A percentile compares a stretch with the other conserved stretches of the same genome.
Conservation (phyloP, 2,888 invertebrate genomes). For the Drosophila mimetica region DNA sequence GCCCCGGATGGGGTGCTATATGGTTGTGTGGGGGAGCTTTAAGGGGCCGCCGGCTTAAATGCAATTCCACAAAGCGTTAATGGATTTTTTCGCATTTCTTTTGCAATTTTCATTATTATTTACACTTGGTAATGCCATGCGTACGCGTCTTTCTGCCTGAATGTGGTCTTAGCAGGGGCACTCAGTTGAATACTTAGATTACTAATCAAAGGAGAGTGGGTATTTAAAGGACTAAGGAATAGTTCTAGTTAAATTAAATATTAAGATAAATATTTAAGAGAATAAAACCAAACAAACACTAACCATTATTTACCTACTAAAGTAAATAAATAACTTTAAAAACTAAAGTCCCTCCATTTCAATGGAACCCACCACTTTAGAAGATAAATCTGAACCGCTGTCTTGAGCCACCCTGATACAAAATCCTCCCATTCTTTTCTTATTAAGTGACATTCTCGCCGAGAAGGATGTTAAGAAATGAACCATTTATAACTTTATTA, state of each 20-base stretch:
- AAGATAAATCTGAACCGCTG: neutral
- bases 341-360: too few species aligned
- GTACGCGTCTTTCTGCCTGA: constrained; percentile 23
- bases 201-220: neutral
- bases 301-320: too few species aligned
- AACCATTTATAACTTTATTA: constrained; percentile 48
- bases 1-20: constrained; percentile 30
- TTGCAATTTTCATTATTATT: constrained; percentile 75
- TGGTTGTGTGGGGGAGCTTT: neutral
- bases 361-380: too few species aligned
- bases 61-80: constrained; percentile 80
- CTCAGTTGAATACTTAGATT: constrained; percentile 26
- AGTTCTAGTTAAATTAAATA: neutral
- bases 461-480: constrained; percentile 8
- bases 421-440: neutral
- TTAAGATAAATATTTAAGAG: neutral
- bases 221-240: neutral
- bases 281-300: too few species aligned
- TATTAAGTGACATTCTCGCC: constrained; percentile 21
- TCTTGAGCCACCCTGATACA: constrained; percentile 2
- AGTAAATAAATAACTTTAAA: too few species aligned
- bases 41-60: constrained; percentile 63
- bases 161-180: constrained; percentile 19
- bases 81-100: constrained; percentile 63
- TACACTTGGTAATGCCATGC: constrained; percentile 69